phyloP scores from a whole-genome alignment of 2,888 invertebrate species.

The Agrilus mali region DNA sequence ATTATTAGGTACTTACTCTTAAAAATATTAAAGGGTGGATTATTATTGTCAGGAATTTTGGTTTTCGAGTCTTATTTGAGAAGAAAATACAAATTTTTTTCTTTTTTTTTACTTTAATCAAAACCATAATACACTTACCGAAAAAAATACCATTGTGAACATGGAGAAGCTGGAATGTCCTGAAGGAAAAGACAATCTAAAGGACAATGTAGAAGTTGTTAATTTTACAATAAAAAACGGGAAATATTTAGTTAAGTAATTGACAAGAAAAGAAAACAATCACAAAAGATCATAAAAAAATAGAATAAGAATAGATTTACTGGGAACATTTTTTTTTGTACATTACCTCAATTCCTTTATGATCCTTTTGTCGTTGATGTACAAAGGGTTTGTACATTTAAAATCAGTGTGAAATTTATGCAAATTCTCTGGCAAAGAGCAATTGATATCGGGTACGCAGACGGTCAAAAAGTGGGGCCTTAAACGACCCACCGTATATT shows the following conservation, averaged over 20 bases:
- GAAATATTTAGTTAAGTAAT: too few relatives aligned
- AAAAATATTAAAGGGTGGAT: neutral
- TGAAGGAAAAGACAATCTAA: conserved; percentile 76
- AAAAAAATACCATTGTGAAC: conserved; percentile 74
- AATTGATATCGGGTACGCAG: conserved; percentile 66
- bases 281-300: neutral
- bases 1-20: conserved; percentile 5
- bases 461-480: conserved; percentile 90
- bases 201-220: conserved; percentile 17
- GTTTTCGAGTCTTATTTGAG: too few relatives aligned
- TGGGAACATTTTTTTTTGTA: neutral
- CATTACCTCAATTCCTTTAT: conserved; percentile 57
- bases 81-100: too few relatives aligned
- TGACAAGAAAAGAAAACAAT: neutral
- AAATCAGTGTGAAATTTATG: conserved; percentile 61
- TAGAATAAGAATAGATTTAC: neutral
- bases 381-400: conserved; percentile 43
- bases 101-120: too few relatives aligned
- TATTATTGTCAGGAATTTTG: too few relatives aligned
- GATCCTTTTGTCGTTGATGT: conserved; percentile 32
- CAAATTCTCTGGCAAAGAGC: conserved; percentile 41
- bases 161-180: conserved; percentile 86
- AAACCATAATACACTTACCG: conserved; percentile 46
- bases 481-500: conserved; percentile 84
- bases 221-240: neutral